A percentile compares a stretch with the other conserved stretches of the same genome.
Evolutionary conservation across 2,113 vertebrate species (phyloP).

Genomic region (Ginglymostoma cirratum): DNA sequence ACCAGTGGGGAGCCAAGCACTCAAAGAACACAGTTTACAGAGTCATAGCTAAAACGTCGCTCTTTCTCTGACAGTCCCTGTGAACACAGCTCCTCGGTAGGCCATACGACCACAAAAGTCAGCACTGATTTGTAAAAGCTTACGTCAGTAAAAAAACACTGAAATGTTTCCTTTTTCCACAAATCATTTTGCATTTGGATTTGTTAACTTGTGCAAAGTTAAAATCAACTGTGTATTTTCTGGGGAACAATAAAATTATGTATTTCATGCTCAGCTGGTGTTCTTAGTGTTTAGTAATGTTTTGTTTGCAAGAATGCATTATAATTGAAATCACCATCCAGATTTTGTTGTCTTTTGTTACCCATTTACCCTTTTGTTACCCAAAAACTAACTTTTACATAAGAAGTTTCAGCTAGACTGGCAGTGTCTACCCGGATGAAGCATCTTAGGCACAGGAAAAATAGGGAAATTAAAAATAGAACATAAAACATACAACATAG

Average conservation of each 20-base stretch:
- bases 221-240: constrained; percentile 14
- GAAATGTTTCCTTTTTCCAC: not conserved
- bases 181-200: constrained; percentile 19
- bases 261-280: not conserved
- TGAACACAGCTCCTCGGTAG: not conserved
- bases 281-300: not conserved
- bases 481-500: not conserved
- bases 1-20: not conserved
- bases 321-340: not conserved
- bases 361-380: not conserved
- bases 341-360: not conserved
- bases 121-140: not conserved
- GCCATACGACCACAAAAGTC: not conserved
- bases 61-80: not conserved
- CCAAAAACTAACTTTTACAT: not conserved
- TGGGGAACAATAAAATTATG: constrained; percentile 21
- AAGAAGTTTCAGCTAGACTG: not conserved
- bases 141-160: not conserved
- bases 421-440: not conserved
- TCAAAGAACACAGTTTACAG: not conserved
- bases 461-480: not conserved
- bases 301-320: not conserved
- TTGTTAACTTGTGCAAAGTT: not conserved
- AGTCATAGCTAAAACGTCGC: not conserved
- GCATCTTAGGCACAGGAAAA: not conserved